phyloP scores from a whole-genome alignment of 64 coral and sea anemone genomes.

The Platygyra sinensis region DNA sequence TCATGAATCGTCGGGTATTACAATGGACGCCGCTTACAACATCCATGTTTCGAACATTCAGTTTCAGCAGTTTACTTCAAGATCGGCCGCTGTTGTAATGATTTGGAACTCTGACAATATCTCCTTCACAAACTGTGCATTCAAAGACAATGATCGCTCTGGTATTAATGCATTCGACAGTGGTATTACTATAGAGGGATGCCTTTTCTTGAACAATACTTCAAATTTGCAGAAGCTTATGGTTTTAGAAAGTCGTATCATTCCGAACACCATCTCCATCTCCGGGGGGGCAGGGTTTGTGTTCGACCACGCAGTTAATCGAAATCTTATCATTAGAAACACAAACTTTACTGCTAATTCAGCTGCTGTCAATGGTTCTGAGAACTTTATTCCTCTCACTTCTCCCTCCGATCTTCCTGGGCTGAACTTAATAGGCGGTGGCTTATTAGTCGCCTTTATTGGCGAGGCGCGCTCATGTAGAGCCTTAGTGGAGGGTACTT shows the following conservation, averaged over 20 bases:
- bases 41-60: constrained; percentile 58
- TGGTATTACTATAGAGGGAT: constrained; percentile 46
- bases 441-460: not conserved
- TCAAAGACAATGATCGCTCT: constrained; percentile 63
- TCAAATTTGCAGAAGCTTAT: constrained; percentile 37
- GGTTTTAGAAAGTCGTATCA: not conserved
- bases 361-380: not conserved
- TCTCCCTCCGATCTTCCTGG: not conserved
- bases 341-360: constrained; percentile 61
- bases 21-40: constrained; percentile 43
- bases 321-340: constrained; percentile 46
- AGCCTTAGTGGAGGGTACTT: not conserved
- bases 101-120: constrained; percentile 68
- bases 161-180: constrained; percentile 79
- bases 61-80: constrained; percentile 62
- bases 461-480: not conserved
- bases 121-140: constrained; percentile 61
- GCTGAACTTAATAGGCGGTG: not conserved
- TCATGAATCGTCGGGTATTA: not conserved
- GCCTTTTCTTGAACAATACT: constrained; percentile 71
- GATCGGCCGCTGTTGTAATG: constrained; percentile 47
- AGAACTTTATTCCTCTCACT: constrained; percentile 13
- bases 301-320: constrained; percentile 14
- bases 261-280: constrained; percentile 34
- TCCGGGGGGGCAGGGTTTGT: constrained; percentile 54